Evolutionary conservation across 2,888 invertebrate species (phyloP).

Genomic region (Erebia palarica): DNA sequence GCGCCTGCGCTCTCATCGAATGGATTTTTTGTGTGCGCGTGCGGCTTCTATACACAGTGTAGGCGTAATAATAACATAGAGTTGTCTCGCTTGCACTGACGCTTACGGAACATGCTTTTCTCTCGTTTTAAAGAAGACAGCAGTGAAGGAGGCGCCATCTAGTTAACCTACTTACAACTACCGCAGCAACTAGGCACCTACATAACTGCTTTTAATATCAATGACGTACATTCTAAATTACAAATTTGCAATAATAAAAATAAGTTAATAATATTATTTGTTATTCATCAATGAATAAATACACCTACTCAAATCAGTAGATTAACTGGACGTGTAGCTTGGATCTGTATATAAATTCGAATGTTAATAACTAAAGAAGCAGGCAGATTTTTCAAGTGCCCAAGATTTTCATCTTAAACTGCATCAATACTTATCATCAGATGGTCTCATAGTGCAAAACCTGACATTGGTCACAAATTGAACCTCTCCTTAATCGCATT

Average conservation of each 20-base stretch:
- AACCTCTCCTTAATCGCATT: no score
- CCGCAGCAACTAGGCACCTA: slow-evolving; percentile 37
- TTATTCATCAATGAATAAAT: background rate
- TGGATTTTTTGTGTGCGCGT: slow-evolving; percentile 78
- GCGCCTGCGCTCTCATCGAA: slow-evolving; percentile 75
- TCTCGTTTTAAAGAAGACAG: slow-evolving; percentile 49
- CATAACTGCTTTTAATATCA: slow-evolving; percentile 37
- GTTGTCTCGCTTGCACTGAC: slow-evolving; percentile 61
- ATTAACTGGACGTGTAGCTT: no score
- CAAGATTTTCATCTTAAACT: background rate
- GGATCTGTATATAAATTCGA: no score
- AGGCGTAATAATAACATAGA: slow-evolving; percentile 74
- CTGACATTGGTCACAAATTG: no score
- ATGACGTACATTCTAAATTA: slow-evolving; percentile 39
- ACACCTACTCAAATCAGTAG: background rate
- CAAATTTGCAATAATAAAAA: slow-evolving; percentile 34
- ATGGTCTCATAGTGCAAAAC: background rate
- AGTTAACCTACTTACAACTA: slow-evolving; percentile 59
- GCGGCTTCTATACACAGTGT: slow-evolving; percentile 75
- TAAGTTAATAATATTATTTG: slow-evolving; percentile 20
- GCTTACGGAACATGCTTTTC: slow-evolving; percentile 44
- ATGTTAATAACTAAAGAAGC: background rate
- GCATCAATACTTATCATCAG: background rate
- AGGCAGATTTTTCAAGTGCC: background rate
- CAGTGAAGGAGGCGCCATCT: slow-evolving; percentile 69